A percentile compares a stretch with the other conserved stretches of the same genome.
These are phyloP conservation scores for Otis tarda DNA, from an alignment of 2,113 vertebrate genomes.

Conservation along the genomic window DNA sequence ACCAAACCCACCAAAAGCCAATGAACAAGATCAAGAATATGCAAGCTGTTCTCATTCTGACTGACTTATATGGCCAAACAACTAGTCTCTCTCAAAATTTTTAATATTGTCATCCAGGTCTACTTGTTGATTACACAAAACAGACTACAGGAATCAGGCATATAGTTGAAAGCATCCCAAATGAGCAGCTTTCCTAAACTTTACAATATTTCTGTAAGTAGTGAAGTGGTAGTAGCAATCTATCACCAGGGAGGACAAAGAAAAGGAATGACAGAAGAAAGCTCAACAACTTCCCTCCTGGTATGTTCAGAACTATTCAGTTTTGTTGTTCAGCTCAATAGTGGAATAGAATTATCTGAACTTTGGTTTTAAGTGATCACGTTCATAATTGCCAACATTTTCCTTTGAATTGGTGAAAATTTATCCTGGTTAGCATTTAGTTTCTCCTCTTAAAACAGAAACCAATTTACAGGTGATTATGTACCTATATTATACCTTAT, in stretches of 20 bases:
- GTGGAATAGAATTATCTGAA: background rate
- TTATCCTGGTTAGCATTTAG: background rate
- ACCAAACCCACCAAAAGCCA: too few relatives aligned
- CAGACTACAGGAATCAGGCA: background rate
- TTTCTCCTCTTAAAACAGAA: background rate
- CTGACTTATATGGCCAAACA: background rate
- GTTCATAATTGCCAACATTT: background rate
- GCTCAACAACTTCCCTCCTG: background rate
- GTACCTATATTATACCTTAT: background rate
- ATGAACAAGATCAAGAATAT: background rate
- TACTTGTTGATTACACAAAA: background rate
- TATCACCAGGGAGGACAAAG: background rate
- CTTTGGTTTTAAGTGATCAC: background rate
- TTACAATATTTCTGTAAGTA: background rate
- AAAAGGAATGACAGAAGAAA: background rate
- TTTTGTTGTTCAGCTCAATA: background rate
- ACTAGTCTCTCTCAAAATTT: background rate
- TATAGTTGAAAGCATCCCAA: background rate
- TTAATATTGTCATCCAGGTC: background rate
- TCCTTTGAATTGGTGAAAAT: background rate
- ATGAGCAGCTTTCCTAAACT: background rate
- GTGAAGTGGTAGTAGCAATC: background rate
- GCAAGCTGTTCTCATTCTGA: background rate
- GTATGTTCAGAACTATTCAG: background rate
- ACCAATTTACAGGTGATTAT: background rate